These are phyloP conservation scores for Cephus rjabovi DNA, from an alignment of 2,888 invertebrate genomes.

Conservation along the genomic window DNA sequence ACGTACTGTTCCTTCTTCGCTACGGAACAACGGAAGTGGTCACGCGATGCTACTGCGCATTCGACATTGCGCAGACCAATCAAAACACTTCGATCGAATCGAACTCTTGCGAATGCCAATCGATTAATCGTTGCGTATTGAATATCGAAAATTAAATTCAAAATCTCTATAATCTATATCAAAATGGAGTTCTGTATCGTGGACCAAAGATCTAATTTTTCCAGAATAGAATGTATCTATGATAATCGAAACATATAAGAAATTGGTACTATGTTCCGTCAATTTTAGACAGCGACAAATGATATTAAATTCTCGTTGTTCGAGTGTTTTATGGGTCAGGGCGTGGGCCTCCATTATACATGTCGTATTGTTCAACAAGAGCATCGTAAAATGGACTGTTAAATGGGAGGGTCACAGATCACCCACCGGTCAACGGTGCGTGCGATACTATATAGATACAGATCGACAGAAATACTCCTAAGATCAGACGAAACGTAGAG, in stretches of 20 bases:
- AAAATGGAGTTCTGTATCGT: neutral
- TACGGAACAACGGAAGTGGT: constrained; percentile 39
- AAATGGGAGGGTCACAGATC: constrained; percentile 18
- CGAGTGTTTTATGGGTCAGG: neutral
- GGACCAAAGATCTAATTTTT: neutral
- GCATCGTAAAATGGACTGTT: constrained; percentile 27
- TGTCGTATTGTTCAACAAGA: neutral
- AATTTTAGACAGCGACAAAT: neutral
- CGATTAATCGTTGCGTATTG: neutral
- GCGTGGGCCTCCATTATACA: neutral
- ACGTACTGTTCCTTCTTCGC: constrained; percentile 41
- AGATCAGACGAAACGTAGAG: neutral
- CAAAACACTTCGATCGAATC: neutral
- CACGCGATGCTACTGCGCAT: constrained; percentile 22
- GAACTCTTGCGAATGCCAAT: neutral
- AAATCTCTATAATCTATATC: neutral
- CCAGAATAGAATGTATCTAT: neutral
- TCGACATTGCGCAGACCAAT: neutral
- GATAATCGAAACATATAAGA: neutral
- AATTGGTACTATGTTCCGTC: neutral
- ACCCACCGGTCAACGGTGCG: constrained; percentile 44
- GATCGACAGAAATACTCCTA: neutral
- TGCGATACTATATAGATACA: constrained; percentile 37
- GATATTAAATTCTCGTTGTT: neutral
- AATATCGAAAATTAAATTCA: neutral